These are phyloP conservation scores for Anoplophora glabripennis DNA, from an alignment of 1,140 invertebrate species.

Conservation along the genomic window DNA sequence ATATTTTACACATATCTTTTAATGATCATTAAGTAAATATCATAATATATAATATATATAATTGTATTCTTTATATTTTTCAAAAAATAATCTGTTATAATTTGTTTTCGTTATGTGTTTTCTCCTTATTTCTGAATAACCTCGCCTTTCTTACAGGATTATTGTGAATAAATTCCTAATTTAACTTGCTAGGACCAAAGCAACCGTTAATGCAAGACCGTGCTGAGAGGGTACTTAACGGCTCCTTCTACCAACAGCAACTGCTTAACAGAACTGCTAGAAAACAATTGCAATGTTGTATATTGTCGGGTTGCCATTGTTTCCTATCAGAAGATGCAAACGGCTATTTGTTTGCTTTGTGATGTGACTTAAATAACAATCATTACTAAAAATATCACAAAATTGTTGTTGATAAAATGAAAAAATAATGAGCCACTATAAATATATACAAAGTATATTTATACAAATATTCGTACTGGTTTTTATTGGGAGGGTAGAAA, in stretches of 20 bases:
- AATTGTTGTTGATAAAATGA: slow-evolving; percentile 51
- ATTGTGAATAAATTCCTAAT: slow-evolving; percentile 42
- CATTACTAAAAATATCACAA: slow-evolving; percentile 52
- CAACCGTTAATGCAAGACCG: not conserved
- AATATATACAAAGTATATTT: slow-evolving; percentile 37
- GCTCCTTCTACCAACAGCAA: slow-evolving; percentile 13
- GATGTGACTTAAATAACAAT: slow-evolving; percentile 50
- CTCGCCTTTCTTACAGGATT: slow-evolving; percentile 44
- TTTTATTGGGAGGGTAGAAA: slow-evolving; percentile 26
- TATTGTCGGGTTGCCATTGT: slow-evolving; percentile 20
- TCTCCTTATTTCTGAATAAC: slow-evolving; percentile 45
- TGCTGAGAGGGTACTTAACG: too few species aligned
- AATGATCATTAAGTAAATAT: slow-evolving; percentile 42
- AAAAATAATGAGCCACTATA: slow-evolving; percentile 46
- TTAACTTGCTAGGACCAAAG: not conserved
- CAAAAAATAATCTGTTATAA: slow-evolving; percentile 46
- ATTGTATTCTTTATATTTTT: slow-evolving; percentile 44
- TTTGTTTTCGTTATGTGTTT: slow-evolving; percentile 31
- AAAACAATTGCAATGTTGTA: slow-evolving; percentile 28
- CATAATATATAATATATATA: slow-evolving; percentile 44
- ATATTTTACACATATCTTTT: slow-evolving; percentile 44
- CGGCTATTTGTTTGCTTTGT: slow-evolving; percentile 43
- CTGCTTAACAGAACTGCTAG: slow-evolving; percentile 37
- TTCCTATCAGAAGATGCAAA: slow-evolving; percentile 38
- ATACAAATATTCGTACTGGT: slow-evolving; percentile 28